Evolutionary conservation across 2,797 vertebrate genomes (phyloP), one percentile per base, ranked within the genome.

Genomic region (Pangasius larnaudii): DNA sequence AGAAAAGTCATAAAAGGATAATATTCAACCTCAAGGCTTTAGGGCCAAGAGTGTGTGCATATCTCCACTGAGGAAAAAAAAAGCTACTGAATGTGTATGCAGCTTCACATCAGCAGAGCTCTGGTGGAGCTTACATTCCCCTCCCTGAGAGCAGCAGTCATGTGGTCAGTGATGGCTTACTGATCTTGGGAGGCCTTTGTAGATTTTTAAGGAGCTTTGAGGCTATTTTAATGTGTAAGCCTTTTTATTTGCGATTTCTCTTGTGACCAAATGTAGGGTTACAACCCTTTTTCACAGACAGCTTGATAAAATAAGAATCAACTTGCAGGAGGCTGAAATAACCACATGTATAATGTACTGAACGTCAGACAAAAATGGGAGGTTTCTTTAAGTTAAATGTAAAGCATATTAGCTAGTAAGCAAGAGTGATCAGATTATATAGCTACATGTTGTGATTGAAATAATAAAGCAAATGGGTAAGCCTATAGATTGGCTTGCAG

Each of bases 1-100:
- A 39, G n/a, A 75, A 59, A 83, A 67, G 53, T 84, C 71, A 88
- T 84, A 51, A 67, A 88, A 84, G 59, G 59, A 65, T 51, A 84
- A 88, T 83, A 78, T 67, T 77, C 71, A 65, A 84, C 69, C 80
- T 87, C 69, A 27, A 65, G 58, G 58, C 36, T 33, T 87, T 5
- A 61, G 51, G 19, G 58, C 56, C 36, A 59, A 18, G 42, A 10
- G 39, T 87, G 67, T 87, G 53, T 72, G 39, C 18, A 14, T 77
- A 16, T 63, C n/a, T 10, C 51, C 8, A 33, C 18, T 59, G 71
- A 13, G 74, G 2, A 2, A 6, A 69, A 80, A 89, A 89, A 92
- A 82, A 82, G 24, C 13, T 42, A 46, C n/a, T 63, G 39, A 65
- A 82, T n/a, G 39, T 22, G 24, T 65, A 80, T 39, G 33, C 24